phyloP scores from a whole-genome alignment of 2,113 vertebrate genomes.

The Pseudonaja textilis region DNA sequence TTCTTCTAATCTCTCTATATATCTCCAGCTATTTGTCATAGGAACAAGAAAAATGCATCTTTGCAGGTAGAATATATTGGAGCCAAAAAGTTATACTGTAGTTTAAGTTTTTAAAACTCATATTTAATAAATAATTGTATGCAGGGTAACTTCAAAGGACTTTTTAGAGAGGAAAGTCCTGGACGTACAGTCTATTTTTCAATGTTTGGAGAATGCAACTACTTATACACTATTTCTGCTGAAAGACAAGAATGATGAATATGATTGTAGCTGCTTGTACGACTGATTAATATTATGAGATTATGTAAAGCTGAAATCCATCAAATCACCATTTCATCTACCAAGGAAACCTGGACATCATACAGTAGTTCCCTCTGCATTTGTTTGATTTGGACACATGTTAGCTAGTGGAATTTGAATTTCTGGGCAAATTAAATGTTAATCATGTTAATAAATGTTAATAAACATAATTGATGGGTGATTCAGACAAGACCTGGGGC shows the following conservation, averaged over 20 bases:
- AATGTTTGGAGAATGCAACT: not conserved
- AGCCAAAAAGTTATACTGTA: not conserved
- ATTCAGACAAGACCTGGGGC: not conserved
- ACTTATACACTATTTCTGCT: constrained; percentile 23
- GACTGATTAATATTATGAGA: not conserved
- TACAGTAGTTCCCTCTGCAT: not conserved
- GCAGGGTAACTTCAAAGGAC: not conserved
- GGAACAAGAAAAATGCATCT: not conserved
- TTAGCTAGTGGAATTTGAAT: not conserved
- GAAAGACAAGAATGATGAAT: not conserved
- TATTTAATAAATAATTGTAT: not conserved
- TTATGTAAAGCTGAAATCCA: not conserved
- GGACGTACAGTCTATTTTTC: not conserved
- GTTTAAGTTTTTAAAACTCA: not conserved
- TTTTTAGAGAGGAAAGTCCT: not conserved
- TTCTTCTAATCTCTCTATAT: constrained; percentile 22
- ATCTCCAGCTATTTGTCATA: constrained; percentile 1
- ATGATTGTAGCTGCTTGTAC: not conserved
- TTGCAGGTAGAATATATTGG: rapidly evolving
- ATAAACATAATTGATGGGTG: not conserved
- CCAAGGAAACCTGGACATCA: not conserved
- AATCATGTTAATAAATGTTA: not conserved
- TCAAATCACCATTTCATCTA: not conserved
- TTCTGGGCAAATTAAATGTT: not conserved
- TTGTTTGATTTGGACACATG: not conserved